These are phyloP conservation scores for Caenorhabditis imperialis DNA, from an alignment of 2,888 invertebrate genomes.

Conservation along the genomic window DNA sequence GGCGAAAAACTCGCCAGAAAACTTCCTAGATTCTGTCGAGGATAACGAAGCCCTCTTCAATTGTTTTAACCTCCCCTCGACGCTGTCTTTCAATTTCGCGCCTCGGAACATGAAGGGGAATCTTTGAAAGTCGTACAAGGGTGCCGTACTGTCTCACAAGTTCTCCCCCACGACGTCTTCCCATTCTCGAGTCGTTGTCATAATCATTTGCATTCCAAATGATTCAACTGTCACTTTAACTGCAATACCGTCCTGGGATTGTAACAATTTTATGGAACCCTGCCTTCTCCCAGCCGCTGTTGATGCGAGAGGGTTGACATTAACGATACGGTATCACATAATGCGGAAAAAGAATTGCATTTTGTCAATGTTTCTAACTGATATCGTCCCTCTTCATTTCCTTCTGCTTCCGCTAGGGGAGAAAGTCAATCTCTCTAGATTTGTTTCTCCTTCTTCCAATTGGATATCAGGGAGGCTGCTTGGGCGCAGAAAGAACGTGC, in stretches of 20 bases:
- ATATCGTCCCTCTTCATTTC: conserved; percentile 5
- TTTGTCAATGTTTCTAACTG: conserved; percentile 15
- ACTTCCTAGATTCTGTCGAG: conserved; percentile 37
- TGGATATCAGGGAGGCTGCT: conserved; percentile 15
- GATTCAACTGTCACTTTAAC: neutral
- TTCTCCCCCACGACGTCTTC: too few species aligned
- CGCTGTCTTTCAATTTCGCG: conserved; percentile 7
- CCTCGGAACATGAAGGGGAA: neutral
- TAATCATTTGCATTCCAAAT: neutral
- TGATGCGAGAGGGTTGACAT: conserved; percentile 16
- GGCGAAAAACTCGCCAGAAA: conserved; percentile 48
- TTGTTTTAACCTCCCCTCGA: conserved; percentile 22
- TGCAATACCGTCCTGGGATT: conserved; percentile 11
- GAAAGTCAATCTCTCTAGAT: conserved; percentile 1
- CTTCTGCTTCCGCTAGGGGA: neutral
- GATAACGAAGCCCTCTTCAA: conserved; percentile 24
- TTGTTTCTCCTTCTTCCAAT: conserved; percentile 7
- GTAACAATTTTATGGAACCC: conserved; percentile 44
- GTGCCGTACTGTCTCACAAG: too few species aligned
- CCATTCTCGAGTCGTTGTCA: too few species aligned
- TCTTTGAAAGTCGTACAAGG: conserved; percentile 3
- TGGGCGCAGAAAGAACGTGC: neutral
- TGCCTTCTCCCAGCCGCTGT: neutral
- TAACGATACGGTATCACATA: conserved; percentile 29
- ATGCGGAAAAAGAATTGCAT: conserved; percentile 10